Evolutionary conservation across 2,888 invertebrate genomes (phyloP).

Genomic region (Copidosoma aretas): DNA sequence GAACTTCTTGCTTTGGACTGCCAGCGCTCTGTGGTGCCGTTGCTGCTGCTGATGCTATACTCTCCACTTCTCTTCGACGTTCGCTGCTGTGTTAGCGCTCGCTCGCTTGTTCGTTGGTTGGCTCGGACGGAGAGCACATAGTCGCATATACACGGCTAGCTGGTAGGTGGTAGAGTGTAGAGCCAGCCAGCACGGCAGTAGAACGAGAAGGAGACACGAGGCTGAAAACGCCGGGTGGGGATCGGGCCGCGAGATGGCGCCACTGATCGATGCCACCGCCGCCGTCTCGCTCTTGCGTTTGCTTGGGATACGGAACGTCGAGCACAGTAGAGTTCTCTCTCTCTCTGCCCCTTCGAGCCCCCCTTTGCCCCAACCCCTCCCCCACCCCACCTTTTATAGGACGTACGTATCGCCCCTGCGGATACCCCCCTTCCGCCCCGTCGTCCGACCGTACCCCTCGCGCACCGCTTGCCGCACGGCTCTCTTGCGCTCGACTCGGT

Average conservation of each 20-base stretch:
- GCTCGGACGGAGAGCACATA: slow-evolving; percentile 1
- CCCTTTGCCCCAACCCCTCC: background rate
- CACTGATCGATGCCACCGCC: slow-evolving; percentile 21
- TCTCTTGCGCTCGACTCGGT: too few relatives aligned
- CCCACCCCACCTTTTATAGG: slow-evolving; percentile 1
- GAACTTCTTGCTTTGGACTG: slow-evolving; percentile 29
- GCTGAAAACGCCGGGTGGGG: slow-evolving; percentile 25
- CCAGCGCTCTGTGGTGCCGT: background rate
- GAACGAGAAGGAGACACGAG: background rate
- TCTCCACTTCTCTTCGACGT: too few relatives aligned
- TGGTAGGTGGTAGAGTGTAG: slow-evolving; percentile 16
- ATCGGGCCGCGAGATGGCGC: slow-evolving; percentile 40
- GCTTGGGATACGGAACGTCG: too few relatives aligned
- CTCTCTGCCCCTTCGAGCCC: background rate
- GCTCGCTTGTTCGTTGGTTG: slow-evolving; percentile 2
- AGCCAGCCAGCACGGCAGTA: slow-evolving; percentile 18
- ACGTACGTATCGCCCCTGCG: too few relatives aligned
- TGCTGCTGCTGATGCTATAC: too few relatives aligned
- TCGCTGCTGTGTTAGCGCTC: background rate
- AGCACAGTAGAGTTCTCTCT: too few relatives aligned
- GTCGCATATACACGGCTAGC: background rate
- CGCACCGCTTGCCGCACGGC: too few relatives aligned
- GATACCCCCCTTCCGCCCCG: too few relatives aligned
- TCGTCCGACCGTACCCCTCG: too few relatives aligned
- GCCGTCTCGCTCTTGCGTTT: slow-evolving; percentile 27